Evolutionary conservation across 2,113 vertebrate genomes (phyloP), one percentile per base, ranked within the genome.

Genomic region (Dromas ardeola): DNA sequence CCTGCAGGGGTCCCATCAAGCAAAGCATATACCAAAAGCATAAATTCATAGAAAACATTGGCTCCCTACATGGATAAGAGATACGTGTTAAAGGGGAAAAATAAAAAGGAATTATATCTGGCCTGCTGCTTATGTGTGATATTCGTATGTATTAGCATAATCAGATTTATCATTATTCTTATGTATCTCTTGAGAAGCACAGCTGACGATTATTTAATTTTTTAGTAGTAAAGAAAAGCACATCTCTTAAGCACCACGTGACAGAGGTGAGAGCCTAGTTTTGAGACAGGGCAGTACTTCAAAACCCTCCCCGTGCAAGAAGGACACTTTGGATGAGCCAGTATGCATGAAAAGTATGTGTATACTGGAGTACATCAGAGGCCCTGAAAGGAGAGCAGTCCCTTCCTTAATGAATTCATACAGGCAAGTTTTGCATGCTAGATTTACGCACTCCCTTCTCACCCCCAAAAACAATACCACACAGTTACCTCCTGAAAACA

Each of bases 131-230:
- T 81, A 40, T 56, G 20, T 89, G 30, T 93, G 88, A 82, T 82
- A 94, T 95, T 93, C 49, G 38, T 62, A 59, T 95, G 89, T 89
- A 87, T 87, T 85, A 94, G 17, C 58, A 81, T 80, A 91, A 93
- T 66, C 50, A 87, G 81, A 69, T 85, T 88, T 88, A 59, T 78
- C 59, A n/a, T 81, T 83, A 92, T 88, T 90, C 47, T 81, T 83
- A 74, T 10, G 16, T 74, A 27, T 88, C 53, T 87, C 38, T 73
- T 58, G 36, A 94, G 86, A 90, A 62, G 32, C 13, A 58, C 4
- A 67, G 19, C 63, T 62, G 15, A 58, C 63, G 87, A 65, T 80
- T 82, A 34, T 65, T 92, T 86, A 81, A 52, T 81, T 78, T 91
- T 93, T 88, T 79, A 66, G 11, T 61, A 66, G 32, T n/a, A 52